Evolutionary conservation across 2,113 vertebrate genomes (phyloP).

Genomic region (Hypanus sabinus): DNA sequence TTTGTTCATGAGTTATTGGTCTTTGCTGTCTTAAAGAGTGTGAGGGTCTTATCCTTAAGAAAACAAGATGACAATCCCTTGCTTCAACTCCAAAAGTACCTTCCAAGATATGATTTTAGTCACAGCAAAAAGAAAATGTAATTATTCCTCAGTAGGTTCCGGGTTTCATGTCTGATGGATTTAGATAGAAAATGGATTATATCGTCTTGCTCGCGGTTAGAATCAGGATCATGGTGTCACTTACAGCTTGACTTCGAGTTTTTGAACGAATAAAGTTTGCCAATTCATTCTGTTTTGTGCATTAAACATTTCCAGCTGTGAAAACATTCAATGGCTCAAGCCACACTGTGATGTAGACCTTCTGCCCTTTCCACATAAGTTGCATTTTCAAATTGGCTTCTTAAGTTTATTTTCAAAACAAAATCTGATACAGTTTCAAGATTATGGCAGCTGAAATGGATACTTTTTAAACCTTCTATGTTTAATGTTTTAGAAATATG

Average conservation of each 20-base stretch:
- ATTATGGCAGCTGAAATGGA: neutral
- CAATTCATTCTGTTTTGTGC: neutral
- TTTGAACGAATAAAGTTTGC: neutral
- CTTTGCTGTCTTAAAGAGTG: neutral
- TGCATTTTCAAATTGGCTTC: too few relatives aligned
- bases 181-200: neutral
- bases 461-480: neutral
- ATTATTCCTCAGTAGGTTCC: neutral
- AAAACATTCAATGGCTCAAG: neutral
- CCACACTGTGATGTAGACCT: neutral
- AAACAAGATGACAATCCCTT: neutral
- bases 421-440: neutral
- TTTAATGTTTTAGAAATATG: neutral
- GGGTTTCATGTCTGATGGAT: neutral
- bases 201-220: neutral
- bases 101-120: neutral
- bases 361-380: neutral
- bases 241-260: neutral
- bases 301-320: conserved; percentile 7
- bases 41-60: neutral
- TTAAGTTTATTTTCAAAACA: neutral
- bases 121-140: neutral
- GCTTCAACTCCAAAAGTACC: neutral
- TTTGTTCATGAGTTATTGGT: neutral
- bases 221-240: neutral